These are phyloP conservation scores for Esox niger DNA, from an alignment of 2,113 vertebrate species.

Conservation along the genomic window DNA sequence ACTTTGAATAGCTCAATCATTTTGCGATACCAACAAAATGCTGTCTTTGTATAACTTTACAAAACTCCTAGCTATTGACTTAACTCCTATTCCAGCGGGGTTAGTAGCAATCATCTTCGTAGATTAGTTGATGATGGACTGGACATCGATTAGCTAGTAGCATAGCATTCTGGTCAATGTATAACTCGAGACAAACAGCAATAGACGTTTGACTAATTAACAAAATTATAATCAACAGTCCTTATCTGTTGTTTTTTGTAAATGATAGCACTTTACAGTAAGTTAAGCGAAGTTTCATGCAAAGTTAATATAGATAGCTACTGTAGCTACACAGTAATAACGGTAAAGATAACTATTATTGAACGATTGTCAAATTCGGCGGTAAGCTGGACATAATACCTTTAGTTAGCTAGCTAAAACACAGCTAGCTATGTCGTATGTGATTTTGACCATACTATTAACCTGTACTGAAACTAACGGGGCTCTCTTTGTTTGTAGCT, in stretches of 20 bases:
- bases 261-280: background rate
- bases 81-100: too few species aligned
- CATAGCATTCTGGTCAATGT: background rate
- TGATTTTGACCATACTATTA: too few species aligned
- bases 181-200: background rate
- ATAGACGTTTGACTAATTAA: background rate
- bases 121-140: background rate
- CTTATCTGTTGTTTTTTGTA: background rate
- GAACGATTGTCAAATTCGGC: too few species aligned
- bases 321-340: too few species aligned
- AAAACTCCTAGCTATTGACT: too few species aligned
- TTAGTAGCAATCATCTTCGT: background rate
- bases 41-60: too few species aligned
- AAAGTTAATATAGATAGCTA: background rate
- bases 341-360: too few species aligned
- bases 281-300: background rate
- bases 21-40: too few species aligned
- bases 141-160: background rate
- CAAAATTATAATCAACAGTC: background rate
- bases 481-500: too few species aligned
- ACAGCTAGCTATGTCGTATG: background rate
- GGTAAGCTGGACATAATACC: background rate
- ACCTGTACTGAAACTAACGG: too few species aligned
- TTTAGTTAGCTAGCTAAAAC: background rate
- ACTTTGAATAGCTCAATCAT: too few species aligned